Base-by-base conservation (phyloP, 2,113 vertebrate species). In the Paramormyrops kingsleyae region DNA sequence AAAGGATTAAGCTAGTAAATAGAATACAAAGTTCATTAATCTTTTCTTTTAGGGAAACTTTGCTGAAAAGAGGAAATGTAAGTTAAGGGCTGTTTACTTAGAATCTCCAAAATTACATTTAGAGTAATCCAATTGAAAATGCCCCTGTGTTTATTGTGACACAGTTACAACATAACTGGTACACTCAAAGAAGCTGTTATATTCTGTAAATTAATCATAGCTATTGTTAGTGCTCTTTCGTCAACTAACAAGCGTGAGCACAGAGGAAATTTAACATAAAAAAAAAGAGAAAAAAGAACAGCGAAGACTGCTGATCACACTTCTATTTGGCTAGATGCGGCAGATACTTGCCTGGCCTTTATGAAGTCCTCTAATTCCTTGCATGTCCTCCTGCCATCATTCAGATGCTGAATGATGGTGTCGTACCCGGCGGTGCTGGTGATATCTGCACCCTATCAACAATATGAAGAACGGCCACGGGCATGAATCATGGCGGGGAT, bases 351-450 rank as follows among this genome's bases (percentile, higher is more conserved):
- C 98, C 98, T 98, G 92, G 99, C 97, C 93, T 98, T 99, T 92
- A 99, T 90, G 92, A 99, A 99, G 10, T 99, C 98, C 92, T 99
- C 98, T 87, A 98, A 97, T 92, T 99, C 98, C 35, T 99, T 99
- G 94, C 98, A 99, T 53, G 97, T 99, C 94, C 97, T 98, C 92
- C 95, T 97, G 24, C 98, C 97, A 0, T 98, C 97, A 19, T 97
- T 98, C 87, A 99, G 93, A 66, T 98, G 98, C 17, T 97, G 98
- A 90, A 98, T 94, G 91, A 99, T 97, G 90, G 77, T 94, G 88
- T 99, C 98, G 0, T 99, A 99, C 59, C 98, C 98, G 0, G 80
- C 83, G 0, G 97, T 98, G 94, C 95, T 96, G 1, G 95, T 97
- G 91, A 99, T 94, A 59, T 99, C 98, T 0, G 93, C 50, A 88